Base-by-base conservation (phyloP, 2,113 vertebrate species). In the Isurus oxyrinchus region DNA sequence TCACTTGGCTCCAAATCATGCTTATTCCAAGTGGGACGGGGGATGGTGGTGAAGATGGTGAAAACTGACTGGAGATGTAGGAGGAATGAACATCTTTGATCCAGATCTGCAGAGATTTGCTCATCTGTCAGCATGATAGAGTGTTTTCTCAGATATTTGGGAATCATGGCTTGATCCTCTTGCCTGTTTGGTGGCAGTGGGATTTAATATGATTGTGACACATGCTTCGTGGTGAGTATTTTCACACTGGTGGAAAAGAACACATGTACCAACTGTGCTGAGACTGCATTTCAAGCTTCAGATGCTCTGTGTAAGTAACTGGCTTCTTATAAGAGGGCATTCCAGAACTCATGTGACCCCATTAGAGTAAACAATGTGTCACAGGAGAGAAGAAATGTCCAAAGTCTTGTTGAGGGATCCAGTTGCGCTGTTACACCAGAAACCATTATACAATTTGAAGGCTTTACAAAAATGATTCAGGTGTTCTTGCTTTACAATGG, bases 21-120 rank as follows among this genome's bases (percentile, higher is more conserved):
- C 97, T 97, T 97, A 97, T 97, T 97, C 96, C 97, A 96, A 97
- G 96, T 97, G 97, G 97, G 97, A 96, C 97, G 97, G 97, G 97
- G 97, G 97, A 97, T 96, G 97, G 97, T 95, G 97, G 93, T 96
- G 96, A 55, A 69, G 21, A 97, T 97, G 97, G 44, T 27, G 86
- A 86, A 97, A 97, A 97, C 97, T 97, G 96, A 97, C 96, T 97
- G 96, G 96, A 96, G 97, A 97, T 97, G 96, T 96, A 97, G 96
- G 97, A 97, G 0, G 90, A 96, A 97, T 96, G 97, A 97, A 86
- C 96, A 96, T 97, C 97, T 97, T 97, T 97, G 97, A 97, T 98
- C 97, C 97, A 97, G 97, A 13, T 5, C 91, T 94, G 91, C 91
- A n/a, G 14, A 4, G 1, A 7, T 55, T 93, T 61, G 90, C 53